Evolutionary conservation across 2,888 invertebrate genomes (phyloP), one percentile per base, ranked within the genome.

Genomic region (Eueremaeus valkanovi): DNA sequence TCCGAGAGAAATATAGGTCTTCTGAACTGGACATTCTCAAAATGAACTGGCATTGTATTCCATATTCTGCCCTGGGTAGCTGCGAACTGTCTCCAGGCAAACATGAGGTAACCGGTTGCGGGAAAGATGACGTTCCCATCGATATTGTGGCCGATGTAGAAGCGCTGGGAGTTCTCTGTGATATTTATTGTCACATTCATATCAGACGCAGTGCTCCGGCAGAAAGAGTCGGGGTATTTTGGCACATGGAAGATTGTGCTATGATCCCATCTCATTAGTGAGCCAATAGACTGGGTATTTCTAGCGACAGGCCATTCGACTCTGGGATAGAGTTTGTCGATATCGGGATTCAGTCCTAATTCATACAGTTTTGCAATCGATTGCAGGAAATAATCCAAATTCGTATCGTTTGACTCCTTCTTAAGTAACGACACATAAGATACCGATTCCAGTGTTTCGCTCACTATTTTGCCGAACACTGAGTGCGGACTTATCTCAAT

Each of bases 401-500:
- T 83, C 90, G 92, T 78, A 85, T 86, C 8, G 90, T 83, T 81
- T 93, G 90, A 84, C 31, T 81, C 78, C 78, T 90, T 87, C 81
- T 95, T 95, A 85, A 95, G 90, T 58, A 97, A 88, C 77, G 93
- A 90, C 80, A 96, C 87, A 83, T 92, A 92, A 76, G 33, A 66
- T 9, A 40, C n/a, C 6, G 73, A 63, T 11, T 51, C 45, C 3
- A 76, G 89, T 87, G 88, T 83, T 92, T 3, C 89, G 13, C 63
- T 21, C 1, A 99, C 87, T 82, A 98, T 91, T 29, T 96, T 93
- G 85, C 96, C 95, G 79, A 98, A 87, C 79, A 98, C 87, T 81
- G 92, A 91, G 84, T 96, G 95, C 24, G 98, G 97, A 16, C 97
- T 96, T 81, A 98, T 89, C 84, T 98, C 98, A 81, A 99, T 88